phyloP scores from a whole-genome alignment of 2,888 invertebrate genomes.

The Rhamphomyia laevipes region DNA sequence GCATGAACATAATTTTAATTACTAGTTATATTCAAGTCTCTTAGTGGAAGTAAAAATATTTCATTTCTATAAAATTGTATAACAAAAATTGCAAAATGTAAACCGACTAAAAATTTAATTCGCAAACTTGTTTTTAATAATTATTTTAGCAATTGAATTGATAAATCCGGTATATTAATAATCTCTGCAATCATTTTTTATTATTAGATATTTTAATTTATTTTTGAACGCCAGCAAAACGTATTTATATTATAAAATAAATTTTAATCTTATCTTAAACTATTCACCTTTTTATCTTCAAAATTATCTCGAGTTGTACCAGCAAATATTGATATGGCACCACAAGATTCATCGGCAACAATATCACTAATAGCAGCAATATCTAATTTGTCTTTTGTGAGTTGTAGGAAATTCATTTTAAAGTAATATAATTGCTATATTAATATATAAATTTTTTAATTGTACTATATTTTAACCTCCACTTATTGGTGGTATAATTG shows the following conservation, averaged over 20 bases:
- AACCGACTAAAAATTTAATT: too few relatives aligned
- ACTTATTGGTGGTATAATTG: constrained; percentile 88
- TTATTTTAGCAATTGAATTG: too few relatives aligned
- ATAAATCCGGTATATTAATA: too few relatives aligned
- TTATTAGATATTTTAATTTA: too few relatives aligned
- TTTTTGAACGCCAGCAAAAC: too few relatives aligned
- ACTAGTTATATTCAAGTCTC: too few relatives aligned
- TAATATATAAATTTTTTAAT: not conserved
- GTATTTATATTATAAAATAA: not conserved
- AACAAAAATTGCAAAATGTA: too few relatives aligned
- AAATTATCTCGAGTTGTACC: constrained; percentile 82
- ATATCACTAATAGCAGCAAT: constrained; percentile 53
- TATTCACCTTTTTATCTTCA: constrained; percentile 57
- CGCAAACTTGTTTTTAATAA: too few relatives aligned
- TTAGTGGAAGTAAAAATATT: too few relatives aligned
- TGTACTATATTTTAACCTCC: constrained; percentile 54
- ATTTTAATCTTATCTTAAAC: not conserved
- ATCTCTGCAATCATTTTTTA: too few relatives aligned
- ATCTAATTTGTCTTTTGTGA: constrained; percentile 54
- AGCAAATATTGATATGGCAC: constrained; percentile 80
- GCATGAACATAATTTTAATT: too few relatives aligned
- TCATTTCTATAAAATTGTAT: too few relatives aligned
- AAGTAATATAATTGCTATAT: not conserved
- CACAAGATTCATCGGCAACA: constrained; percentile 61
- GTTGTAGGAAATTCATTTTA: constrained; percentile 56